Evolutionary conservation across 1,140 invertebrate genomes (phyloP).

Genomic region (Helicoverpa zea): DNA sequence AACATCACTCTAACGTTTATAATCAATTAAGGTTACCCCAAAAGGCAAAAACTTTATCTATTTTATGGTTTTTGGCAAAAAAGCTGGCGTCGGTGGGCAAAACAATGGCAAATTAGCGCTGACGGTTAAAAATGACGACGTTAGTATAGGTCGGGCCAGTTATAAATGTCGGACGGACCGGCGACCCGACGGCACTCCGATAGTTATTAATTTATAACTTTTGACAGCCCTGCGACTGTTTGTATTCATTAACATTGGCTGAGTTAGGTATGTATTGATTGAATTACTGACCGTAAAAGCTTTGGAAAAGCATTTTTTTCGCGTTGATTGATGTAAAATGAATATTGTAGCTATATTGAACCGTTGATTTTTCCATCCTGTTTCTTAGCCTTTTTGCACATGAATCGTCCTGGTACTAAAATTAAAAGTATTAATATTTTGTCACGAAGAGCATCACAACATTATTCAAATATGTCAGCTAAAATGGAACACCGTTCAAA

Average conservation of each 20-base stretch:
- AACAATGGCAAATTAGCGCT: constrained; percentile 86
- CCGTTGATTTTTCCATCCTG: too few relatives aligned
- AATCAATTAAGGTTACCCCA: constrained; percentile 79
- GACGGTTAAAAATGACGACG: constrained; percentile 85
- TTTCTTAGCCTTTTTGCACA: too few relatives aligned
- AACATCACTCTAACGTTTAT: constrained; percentile 67
- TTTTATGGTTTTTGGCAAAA: constrained; percentile 84
- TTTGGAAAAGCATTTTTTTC: too few relatives aligned
- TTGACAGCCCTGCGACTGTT: constrained; percentile 29
- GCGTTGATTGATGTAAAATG: too few relatives aligned
- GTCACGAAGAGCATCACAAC: too few relatives aligned
- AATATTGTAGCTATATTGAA: too few relatives aligned
- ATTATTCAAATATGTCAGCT: too few relatives aligned
- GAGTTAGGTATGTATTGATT: constrained; percentile 1
- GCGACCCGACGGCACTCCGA: constrained; percentile 57
- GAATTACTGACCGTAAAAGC: too few relatives aligned
- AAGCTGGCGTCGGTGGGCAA: constrained; percentile 82
- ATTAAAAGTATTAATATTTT: too few relatives aligned
- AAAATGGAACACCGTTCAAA: background rate
- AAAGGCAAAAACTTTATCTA: constrained; percentile 78
- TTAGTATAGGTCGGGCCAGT: constrained; percentile 70
- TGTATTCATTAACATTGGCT: constrained; percentile 22
- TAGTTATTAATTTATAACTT: constrained; percentile 45
- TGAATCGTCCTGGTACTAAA: too few relatives aligned
- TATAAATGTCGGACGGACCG: constrained; percentile 71